Evolutionary conservation across 2,888 invertebrate species (phyloP), one percentile per base, ranked within the genome.

Genomic region (Brachyptera putata): DNA sequence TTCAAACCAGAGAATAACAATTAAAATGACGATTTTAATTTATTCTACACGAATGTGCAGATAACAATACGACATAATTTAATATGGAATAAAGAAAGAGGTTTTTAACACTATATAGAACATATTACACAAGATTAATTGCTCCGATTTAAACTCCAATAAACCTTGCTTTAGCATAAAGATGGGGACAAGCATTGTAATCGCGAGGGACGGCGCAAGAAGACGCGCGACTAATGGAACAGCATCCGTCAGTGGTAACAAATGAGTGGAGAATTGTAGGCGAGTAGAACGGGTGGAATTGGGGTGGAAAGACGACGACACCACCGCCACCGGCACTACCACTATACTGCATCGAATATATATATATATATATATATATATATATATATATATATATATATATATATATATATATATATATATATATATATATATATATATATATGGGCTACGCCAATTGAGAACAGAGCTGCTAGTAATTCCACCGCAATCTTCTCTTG

Each of bases 401-500:
- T n/a, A n/a, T n/a, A n/a, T n/a, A n/a, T n/a, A n/a, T n/a, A n/a
- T n/a, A n/a, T n/a, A n/a, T n/a, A n/a, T n/a, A n/a, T n/a, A n/a
- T n/a, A n/a, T n/a, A n/a, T n/a, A n/a, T n/a, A n/a, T n/a, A n/a
- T n/a, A n/a, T n/a, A n/a, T n/a, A n/a, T n/a, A n/a, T n/a, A n/a
- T n/a, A n/a, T n/a, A n/a, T n/a, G n/a, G n/a, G n/a, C 46, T 4
- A n/a, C 18, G 53, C 34, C 43, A 14, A 50, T 50, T 50, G 49
- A 24, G 26, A 26, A 16, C 49, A 22, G 53, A 34, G 25, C 24
- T 26, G 50, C 50, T 16, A 36, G 53, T 34, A 53, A 53, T 34
- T 53, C 53, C 53, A 36, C 53, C 53, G 36, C 53, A 53, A 53
- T 53, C 53, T 53, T 36, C 36, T 34, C 53, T 16, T 26, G 53